Base-by-base conservation (phyloP, 2,888 invertebrate genomes). In the Heteropelma amictum region DNA sequence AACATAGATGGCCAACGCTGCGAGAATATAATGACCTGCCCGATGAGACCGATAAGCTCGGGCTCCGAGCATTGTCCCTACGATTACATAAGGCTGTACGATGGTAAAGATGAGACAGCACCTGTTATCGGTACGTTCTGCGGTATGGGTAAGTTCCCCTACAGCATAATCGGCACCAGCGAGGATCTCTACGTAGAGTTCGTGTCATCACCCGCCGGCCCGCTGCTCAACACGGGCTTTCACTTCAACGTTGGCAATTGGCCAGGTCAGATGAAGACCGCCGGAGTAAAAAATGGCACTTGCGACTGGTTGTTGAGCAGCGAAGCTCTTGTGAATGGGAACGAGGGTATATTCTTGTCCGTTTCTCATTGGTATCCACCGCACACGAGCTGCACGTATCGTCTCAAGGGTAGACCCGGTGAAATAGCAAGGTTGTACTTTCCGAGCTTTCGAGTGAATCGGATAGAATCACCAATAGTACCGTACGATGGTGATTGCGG, bases 341-440 rank as follows among this genome's bases (percentile, higher is more conserved):
- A 95, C 86, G 96, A 97, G 85, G 97, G 96, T 4, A 96, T 97
- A 80, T 97, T 97, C 89, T 91, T 97, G 17, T 96, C 96, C 0
- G 96, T 97, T 10, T 96, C 96, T 0, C 97, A 97, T 86, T 97
- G 97, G 97, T 97, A 97, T 87, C 97, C 97, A 0, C 96, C 97
- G 0, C 96, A 96, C 86, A 97, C 97, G 0, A 95, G 95, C 10
- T 97, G 97, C 89, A 96, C 96, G 42, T 97, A 97, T 87, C 92
- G 96, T 79, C 95, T 97, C 90, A 94, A 95, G 87, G 97, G 97
- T 0, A 92, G 94, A 49, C 93, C 93, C 2, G 96, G 96, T 8
- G 97, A 97, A 90, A 95, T 97, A 63, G 96, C 97, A 8, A 92
- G 97, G 70, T 91, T 97, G 3, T 97, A 97, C 89, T 97, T 97